Base-by-base conservation (phyloP, 2,113 vertebrate genomes). In the Calidris pugnax region DNA sequence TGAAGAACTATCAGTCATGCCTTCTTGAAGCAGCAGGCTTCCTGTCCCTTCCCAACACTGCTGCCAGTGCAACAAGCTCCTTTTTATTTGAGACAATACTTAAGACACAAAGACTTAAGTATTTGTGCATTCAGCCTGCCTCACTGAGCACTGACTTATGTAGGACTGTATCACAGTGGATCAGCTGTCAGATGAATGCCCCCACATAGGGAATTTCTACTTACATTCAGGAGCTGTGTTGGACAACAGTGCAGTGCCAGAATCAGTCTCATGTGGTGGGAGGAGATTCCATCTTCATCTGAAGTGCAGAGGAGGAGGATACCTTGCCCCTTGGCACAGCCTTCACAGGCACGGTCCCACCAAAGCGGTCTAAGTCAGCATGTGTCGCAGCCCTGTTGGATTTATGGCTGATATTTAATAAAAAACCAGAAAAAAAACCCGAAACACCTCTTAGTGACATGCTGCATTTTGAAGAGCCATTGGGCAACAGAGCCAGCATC, bases 331-430 rank as follows among this genome's bases (percentile, higher is more conserved):
- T 69, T 77, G 51, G 43, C 30, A 39, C 32, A 57, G 39, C 27
- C 45, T 88, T 76, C 41, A 35, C 10, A 39, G 45, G 32, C 28
- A n/a, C 10, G 16, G 37, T 68, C 39, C 51, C 71, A 82, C 1
- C 32, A 50, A 1, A 0, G 0, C 19, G 23, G 41, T 77, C 43
- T 35, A 59, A 33, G 43, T 63, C 74, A 63, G 26, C 4, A 4
- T 30, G 32, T 47, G 37, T 82, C 66, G 56, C 80, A 76, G 2
- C 12, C 20, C 27, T 66, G 22, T 12, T 76, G 41, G 47, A 77
- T 91, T 91, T 71, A 39, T 67, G 27, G 32, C 35, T 64, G 41
- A n/a, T 64, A 41, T 7, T 72, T 37, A 77, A 72, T 72, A 67
- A 45, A 33, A 22, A 51, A 51, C 14, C 8, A 5, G 12, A 23